A percentile compares a stretch with the other conserved stretches of the same genome.
Evolutionary conservation across 2,888 invertebrate genomes (phyloP).

Genomic region (Agrotis clavis): DNA sequence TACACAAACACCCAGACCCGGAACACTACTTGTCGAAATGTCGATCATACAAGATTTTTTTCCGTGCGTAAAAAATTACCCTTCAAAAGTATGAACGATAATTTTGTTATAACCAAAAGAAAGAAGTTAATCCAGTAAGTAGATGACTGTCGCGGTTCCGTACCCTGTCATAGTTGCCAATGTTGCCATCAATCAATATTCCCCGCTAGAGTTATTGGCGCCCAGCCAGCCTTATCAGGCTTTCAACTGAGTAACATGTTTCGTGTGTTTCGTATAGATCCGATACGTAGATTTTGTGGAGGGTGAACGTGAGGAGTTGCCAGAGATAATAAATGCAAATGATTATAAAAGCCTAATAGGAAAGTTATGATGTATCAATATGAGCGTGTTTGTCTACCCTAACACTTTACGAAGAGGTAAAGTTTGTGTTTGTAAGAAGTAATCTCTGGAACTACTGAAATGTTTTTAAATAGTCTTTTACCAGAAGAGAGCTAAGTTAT

Average conservation of each 20-base stretch:
- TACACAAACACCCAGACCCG: too few species aligned
- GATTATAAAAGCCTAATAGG: too few species aligned
- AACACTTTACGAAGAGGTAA: too few species aligned
- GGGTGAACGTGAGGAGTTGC: background rate
- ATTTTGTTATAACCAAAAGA: slow-evolving; percentile 27
- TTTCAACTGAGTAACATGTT: slow-evolving; percentile 29
- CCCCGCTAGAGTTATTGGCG: slow-evolving; percentile 68
- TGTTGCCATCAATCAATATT: slow-evolving; percentile 74
- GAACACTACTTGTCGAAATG: too few species aligned
- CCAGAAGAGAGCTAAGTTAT: too few species aligned
- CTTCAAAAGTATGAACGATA: slow-evolving; percentile 1
- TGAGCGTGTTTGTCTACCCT: too few species aligned
- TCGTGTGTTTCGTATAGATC: slow-evolving; percentile 16
- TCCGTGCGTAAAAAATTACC: background rate
- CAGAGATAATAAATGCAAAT: background rate
- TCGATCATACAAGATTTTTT: too few species aligned
- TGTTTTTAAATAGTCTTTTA: too few species aligned
- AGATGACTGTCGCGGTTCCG: slow-evolving; percentile 45
- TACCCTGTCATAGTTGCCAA: slow-evolving; percentile 48
- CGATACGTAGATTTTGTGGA: background rate
- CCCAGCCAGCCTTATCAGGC: slow-evolving; percentile 65
- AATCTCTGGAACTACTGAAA: too few species aligned
- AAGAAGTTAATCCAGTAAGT: slow-evolving; percentile 23
- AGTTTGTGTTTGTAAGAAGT: too few species aligned
- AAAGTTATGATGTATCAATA: too few species aligned